Percentiles rank a stretch among this genome's conserved stretches.
These are phyloP conservation scores for Bombus vancouverensis DNA, from an alignment of 1,140 invertebrate species.

Conservation along the genomic window DNA sequence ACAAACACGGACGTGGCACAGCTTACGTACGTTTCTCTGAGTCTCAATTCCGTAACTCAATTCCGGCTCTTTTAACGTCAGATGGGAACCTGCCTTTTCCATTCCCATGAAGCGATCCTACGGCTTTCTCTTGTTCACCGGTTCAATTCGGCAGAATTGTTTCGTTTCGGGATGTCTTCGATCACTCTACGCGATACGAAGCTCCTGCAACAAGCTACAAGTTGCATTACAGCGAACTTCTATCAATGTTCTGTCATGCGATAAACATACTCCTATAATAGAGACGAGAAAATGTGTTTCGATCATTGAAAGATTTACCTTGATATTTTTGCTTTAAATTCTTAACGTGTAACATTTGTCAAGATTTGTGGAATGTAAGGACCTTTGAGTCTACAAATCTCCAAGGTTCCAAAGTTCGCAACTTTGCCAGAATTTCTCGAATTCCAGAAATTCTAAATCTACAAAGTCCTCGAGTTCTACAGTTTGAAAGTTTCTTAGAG, in stretches of 20 bases:
- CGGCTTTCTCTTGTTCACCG: constrained; percentile 43
- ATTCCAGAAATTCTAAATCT: neutral
- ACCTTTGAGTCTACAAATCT: neutral
- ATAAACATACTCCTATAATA: too few species aligned
- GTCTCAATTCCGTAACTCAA: constrained; percentile 60
- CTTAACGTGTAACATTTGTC: neutral
- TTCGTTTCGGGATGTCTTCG: constrained; percentile 22
- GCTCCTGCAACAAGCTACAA: neutral
- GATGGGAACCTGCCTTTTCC: constrained; percentile 63
- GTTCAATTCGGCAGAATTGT: constrained; percentile 49
- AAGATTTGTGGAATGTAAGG: neutral
- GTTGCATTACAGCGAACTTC: neutral
- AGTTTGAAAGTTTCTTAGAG: too few species aligned
- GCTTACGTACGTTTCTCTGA: constrained; percentile 34
- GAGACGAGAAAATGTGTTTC: neutral
- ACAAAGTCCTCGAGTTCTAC: too few species aligned
- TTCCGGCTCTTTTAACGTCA: constrained; percentile 56
- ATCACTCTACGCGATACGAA: neutral
- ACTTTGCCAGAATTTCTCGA: neutral
- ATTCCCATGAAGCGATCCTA: constrained; percentile 53
- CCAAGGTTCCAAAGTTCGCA: neutral
- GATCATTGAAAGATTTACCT: neutral
- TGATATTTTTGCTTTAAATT: neutral
- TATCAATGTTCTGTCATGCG: neutral
- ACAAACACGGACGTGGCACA: neutral